Percentiles rank a stretch among this genome's conserved stretches.
Conservation (phyloP, 2,797 vertebrate genomes). For the Dicrostonyx torquatus region DNA sequence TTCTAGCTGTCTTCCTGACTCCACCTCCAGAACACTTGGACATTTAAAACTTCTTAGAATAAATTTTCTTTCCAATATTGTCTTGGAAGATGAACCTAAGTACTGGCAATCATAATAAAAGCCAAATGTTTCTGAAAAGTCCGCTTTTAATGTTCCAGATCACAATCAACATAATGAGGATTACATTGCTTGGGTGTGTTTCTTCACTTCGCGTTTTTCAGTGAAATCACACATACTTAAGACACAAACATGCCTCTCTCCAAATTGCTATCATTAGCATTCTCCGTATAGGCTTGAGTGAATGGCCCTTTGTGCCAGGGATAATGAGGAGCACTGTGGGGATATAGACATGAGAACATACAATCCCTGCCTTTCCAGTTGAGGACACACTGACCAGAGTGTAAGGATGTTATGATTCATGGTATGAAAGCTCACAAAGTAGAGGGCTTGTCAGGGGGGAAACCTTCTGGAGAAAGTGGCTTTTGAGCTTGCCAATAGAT, state of each 20-base stretch:
- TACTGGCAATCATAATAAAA: not conserved
- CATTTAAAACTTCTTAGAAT: not conserved
- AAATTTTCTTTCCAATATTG: constrained; percentile 1
- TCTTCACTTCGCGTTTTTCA: constrained; percentile 9
- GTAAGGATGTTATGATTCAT: not conserved
- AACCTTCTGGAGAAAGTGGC: not conserved
- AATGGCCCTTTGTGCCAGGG: constrained; percentile 5
- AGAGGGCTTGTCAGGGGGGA: not conserved
- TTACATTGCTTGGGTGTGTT: not conserved
- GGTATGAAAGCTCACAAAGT: not conserved
- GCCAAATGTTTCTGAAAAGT: not conserved
- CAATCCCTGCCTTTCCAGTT: not conserved
- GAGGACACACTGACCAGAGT: not conserved
- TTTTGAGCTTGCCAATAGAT: not conserved
- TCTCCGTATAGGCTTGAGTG: not conserved
- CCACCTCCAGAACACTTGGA: not conserved
- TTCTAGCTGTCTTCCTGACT: not conserved
- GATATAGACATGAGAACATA: not conserved
- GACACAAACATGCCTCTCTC: not conserved
- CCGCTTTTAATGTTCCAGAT: not conserved
- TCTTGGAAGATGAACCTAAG: not conserved
- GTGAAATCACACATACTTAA: not conserved
- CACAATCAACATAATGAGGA: not conserved
- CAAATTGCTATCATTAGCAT: not conserved
- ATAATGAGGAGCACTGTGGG: not conserved